A percentile compares a stretch with the other conserved stretches of the same genome.
Evolutionary conservation across 2,113 vertebrate species (phyloP).

Genomic region (Dendrocopos noguchii): DNA sequence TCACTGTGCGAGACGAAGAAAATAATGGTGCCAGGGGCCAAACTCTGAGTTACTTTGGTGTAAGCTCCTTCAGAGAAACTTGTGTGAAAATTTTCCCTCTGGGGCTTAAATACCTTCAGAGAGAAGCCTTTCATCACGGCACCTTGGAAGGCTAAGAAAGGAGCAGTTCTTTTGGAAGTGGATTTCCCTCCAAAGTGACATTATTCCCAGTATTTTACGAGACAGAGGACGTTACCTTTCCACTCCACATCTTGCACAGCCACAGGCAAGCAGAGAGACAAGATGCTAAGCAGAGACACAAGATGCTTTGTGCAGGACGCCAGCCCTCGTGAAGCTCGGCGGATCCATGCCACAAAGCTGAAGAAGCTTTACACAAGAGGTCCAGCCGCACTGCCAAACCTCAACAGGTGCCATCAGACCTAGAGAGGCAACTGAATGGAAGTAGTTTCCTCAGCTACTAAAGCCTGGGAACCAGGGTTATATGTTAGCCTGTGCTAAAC

Average conservation of each 20-base stretch:
- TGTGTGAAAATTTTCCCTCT: neutral
- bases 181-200: neutral
- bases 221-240: neutral
- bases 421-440: fast-evolving
- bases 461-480: neutral
- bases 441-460: neutral
- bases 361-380: fast-evolving
- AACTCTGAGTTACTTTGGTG: slow-evolving; percentile 17
- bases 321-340: fast-evolving
- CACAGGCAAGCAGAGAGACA: neutral
- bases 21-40: slow-evolving; percentile 51
- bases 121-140: neutral
- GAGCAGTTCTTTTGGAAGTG: fast-evolving
- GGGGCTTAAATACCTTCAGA: slow-evolving; percentile 24
- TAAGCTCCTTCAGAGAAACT: slow-evolving; percentile 16
- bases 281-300: neutral
- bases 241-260: neutral
- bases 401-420: neutral
- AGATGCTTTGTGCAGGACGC: neutral
- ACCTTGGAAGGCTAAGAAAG: neutral
- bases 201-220: neutral
- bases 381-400: neutral
- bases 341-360: fast-evolving
- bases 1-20: neutral
- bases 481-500: neutral